Base-by-base conservation (phyloP, 2,113 vertebrate species). In the Calonectris borealis region DNA sequence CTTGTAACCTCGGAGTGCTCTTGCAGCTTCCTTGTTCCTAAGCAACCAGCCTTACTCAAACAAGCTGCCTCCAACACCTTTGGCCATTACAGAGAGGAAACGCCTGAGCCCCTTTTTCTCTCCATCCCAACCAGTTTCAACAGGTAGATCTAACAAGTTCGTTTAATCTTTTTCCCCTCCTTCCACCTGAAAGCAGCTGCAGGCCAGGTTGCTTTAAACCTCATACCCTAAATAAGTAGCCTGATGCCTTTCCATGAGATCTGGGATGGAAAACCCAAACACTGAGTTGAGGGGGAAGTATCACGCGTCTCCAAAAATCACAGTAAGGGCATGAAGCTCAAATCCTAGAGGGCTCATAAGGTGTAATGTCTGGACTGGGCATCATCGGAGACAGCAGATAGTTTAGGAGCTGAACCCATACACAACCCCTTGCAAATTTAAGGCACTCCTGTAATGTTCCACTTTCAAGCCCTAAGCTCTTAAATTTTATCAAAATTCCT, bases 11-110 rank as follows among this genome's bases (percentile, higher is more conserved):
- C 48, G 79, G 83, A 88, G 71, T 4, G 34, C 52, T 95, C 38
- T 86, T 61, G 65, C 21, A 78, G 69, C 79, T 87, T 83, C 76
- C 83, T 65, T 69, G 92, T 73, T 95, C 46, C 95, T 72, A 96
- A 91, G 89, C 73, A 96, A 97, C 77, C 44, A 71, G 18, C 24
- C 62, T 77, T 78, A 75, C 10, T 87, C 72, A 87, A 88, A 96
- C 75, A 83, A 72, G 77, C 66, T 77, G 49, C 32, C 61, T 92
- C 40, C 77, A 86, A 20, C 9, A 88, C 70, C 65, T 83, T 73
- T 49, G 40, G 70, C 44, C 40, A 16, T 32, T 55, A 34, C 36
- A 42, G 20, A 70, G 36, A 87, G 60, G 34, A 97, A 87, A 89
- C 1, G 11, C 77, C 90, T 12, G 9, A 57, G 76, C 31, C 44